Conservation (phyloP, 2,888 invertebrate species). For the Gortyna flavago region DNA sequence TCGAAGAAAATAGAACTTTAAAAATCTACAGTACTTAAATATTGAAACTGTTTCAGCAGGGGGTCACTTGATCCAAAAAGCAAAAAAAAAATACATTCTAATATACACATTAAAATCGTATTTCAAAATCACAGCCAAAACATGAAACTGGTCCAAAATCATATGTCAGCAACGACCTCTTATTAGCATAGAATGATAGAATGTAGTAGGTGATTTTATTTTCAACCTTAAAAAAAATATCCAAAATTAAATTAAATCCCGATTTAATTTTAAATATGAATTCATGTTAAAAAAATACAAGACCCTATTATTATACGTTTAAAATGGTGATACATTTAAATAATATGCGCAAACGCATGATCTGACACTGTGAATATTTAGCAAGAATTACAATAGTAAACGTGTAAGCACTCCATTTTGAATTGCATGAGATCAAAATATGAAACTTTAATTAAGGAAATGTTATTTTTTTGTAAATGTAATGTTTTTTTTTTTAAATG, state of each 20-base stretch:
- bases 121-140: neutral
- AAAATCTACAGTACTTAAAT: neutral
- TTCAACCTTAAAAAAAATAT: neutral
- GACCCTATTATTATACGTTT: constrained; percentile 39
- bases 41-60: neutral
- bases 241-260: neutral
- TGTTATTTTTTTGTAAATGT: constrained; percentile 45
- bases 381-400: constrained; percentile 50
- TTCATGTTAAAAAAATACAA: constrained; percentile 8
- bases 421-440: constrained; percentile 59
- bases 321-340: constrained; percentile 61
- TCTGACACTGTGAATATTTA: constrained; percentile 57
- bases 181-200: neutral
- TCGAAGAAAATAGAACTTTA: neutral
- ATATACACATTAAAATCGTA: neutral
- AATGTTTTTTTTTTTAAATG: constrained; percentile 36
- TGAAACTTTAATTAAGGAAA: constrained; percentile 53
- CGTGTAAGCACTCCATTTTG: constrained; percentile 48
- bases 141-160: neutral
- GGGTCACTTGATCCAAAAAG: neutral
- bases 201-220: neutral
- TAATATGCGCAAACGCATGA: constrained; percentile 61
- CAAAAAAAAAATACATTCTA: neutral
- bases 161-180: neutral
- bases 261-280: too few relatives aligned